Evolutionary conservation across 2,113 vertebrate genomes (phyloP).

Genomic region (Sigmodon hispidus): DNA sequence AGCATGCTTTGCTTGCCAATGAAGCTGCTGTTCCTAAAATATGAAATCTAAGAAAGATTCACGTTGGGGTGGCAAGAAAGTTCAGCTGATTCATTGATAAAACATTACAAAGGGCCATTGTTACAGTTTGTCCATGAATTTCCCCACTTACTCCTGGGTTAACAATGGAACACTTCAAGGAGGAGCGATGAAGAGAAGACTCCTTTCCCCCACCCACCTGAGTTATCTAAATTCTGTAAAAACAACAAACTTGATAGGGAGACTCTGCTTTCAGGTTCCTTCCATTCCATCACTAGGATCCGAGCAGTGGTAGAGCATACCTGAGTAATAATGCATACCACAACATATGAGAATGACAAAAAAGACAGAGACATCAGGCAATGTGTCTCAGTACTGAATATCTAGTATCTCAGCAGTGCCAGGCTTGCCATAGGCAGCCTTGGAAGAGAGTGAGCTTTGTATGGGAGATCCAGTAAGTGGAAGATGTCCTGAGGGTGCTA

Average conservation of each 20-base stretch:
- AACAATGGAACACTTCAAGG: conserved; percentile 58
- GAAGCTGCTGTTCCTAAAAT: conserved; percentile 57
- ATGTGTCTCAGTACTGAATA: not conserved
- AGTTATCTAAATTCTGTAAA: not conserved
- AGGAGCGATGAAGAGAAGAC: conserved; percentile 67
- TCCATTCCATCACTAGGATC: not conserved
- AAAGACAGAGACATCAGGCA: not conserved
- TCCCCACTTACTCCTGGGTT: conserved; percentile 54
- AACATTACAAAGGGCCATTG: conserved; percentile 38
- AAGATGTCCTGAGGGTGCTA: not conserved
- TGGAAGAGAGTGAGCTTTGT: not conserved
- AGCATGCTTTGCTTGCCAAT: not conserved
- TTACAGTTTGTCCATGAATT: conserved; percentile 56
- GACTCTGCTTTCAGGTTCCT: not conserved
- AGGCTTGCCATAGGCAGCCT: not conserved
- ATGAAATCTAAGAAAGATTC: conserved; percentile 46
- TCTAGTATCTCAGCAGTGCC: not conserved
- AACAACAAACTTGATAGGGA: not conserved
- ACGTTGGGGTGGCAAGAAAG: conserved; percentile 45
- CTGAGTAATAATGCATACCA: not conserved
- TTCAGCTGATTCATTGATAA: conserved; percentile 64
- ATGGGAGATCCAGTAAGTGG: not conserved
- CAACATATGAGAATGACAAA: not conserved
- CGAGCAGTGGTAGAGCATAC: not conserved
- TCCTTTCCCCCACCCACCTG: not conserved